These are phyloP conservation scores for Unio delphinus DNA, from an alignment of 2,888 invertebrate species.

Conservation along the genomic window DNA sequence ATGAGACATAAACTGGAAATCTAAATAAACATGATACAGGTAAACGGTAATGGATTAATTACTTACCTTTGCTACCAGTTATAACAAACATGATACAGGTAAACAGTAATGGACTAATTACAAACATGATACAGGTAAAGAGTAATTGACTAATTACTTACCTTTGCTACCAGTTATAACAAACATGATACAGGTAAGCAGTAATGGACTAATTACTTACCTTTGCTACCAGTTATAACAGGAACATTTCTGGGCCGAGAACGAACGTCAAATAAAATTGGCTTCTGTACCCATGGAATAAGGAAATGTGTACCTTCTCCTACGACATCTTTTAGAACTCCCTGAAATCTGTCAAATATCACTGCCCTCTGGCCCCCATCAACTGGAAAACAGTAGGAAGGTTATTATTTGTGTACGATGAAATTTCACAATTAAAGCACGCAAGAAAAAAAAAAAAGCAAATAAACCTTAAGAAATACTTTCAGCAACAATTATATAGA, in stretches of 20 bases:
- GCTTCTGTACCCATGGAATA: conserved; percentile 98
- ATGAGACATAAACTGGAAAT: no score
- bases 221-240: conserved; percentile 97
- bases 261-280: conserved; percentile 97
- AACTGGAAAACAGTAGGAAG: conserved; percentile 74
- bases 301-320: conserved; percentile 99
- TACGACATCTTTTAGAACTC: conserved; percentile 91
- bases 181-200: no score
- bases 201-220: conserved; percentile 70
- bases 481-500: no score
- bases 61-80: conserved; percentile 94
- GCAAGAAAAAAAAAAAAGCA: no score
- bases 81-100: conserved; percentile 75
- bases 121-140: no score
- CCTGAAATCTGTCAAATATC: conserved; percentile 98
- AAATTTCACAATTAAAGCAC: neutral
- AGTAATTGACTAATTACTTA: no score
- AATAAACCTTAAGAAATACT: no score
- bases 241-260: conserved; percentile 97
- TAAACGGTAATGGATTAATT: no score
- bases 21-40: no score
- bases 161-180: no score
- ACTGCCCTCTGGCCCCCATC: conserved; percentile 99
- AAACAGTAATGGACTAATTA: no score
- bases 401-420: neutral